A percentile compares a stretch with the other conserved stretches of the same genome.
These are phyloP conservation scores for Fragum fragum DNA, from an alignment of 2,888 invertebrate species.

Conservation along the genomic window DNA sequence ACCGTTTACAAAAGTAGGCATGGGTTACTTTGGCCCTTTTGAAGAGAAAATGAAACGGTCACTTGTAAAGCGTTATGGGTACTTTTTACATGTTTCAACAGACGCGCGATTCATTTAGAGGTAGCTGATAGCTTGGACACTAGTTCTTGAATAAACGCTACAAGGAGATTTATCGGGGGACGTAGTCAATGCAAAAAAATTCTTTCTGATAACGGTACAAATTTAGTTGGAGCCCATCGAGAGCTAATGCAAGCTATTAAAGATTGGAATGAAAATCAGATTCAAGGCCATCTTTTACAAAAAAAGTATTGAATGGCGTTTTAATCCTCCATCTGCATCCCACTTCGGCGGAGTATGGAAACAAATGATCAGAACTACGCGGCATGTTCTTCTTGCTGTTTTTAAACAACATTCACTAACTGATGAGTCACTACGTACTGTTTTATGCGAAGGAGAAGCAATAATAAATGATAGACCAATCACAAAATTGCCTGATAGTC, in stretches of 20 bases:
- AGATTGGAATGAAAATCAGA: neutral
- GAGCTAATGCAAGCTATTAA: no score
- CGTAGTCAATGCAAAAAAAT: neutral
- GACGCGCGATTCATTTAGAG: neutral
- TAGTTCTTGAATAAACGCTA: neutral
- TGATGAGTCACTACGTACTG: slow-evolving; percentile 51
- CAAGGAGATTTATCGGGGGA: neutral
- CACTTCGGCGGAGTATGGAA: neutral
- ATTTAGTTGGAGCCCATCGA: neutral
- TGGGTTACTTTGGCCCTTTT: slow-evolving; percentile 72
- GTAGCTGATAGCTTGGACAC: slow-evolving; percentile 1
- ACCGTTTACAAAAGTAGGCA: slow-evolving; percentile 52
- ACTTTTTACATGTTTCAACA: slow-evolving; percentile 43
- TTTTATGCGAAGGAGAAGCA: no score
- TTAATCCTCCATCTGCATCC: neutral
- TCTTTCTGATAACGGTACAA: neutral
- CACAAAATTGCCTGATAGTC: slow-evolving; percentile 42
- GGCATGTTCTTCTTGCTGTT: slow-evolving; percentile 36
- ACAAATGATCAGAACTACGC: neutral
- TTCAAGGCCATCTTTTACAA: neutral
- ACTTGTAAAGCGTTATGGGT: slow-evolving; percentile 60
- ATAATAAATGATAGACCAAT: slow-evolving; percentile 62
- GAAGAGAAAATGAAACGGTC: slow-evolving; percentile 52
- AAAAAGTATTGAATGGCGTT: neutral
- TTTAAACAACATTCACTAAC: slow-evolving; percentile 43